phyloP scores from a whole-genome alignment of 2,797 vertebrate species.

The Cyclura pinguis region DNA sequence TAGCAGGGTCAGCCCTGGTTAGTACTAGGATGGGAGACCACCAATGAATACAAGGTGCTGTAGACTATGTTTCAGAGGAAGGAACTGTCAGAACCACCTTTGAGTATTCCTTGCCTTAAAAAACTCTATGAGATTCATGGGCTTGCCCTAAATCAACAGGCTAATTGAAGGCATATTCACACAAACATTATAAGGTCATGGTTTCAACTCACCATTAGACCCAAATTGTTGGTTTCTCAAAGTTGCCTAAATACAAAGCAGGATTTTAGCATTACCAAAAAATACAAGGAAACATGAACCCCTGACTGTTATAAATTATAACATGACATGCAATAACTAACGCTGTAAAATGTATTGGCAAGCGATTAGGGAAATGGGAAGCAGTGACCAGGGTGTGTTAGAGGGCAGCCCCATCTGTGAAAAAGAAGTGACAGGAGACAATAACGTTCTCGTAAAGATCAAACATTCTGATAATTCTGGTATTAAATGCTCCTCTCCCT shows the following conservation, averaged over 20 bases:
- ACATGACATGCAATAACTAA: not conserved
- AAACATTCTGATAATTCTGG: not conserved
- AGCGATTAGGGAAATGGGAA: not conserved
- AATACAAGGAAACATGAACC: not conserved
- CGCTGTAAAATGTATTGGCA: not conserved
- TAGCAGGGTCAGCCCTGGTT: too few relatives aligned
- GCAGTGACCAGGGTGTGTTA: not conserved
- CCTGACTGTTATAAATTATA: not conserved
- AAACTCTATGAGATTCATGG: too few relatives aligned
- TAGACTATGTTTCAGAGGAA: too few relatives aligned
- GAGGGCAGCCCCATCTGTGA: not conserved
- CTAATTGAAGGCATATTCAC: too few relatives aligned
- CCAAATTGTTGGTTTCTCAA: not conserved
- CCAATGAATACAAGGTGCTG: too few relatives aligned
- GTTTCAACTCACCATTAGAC: not conserved
- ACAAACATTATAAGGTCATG: not conserved
- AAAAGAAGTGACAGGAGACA: not conserved
- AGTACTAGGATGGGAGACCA: too few relatives aligned
- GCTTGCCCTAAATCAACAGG: too few relatives aligned
- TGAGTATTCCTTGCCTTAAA: too few relatives aligned
- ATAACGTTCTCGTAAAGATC: not conserved
- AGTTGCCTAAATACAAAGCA: not conserved
- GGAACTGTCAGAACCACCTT: too few relatives aligned
- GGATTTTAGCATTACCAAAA: not conserved
- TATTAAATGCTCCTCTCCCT: not conserved